Percentiles rank a stretch among this genome's conserved stretches.
These are phyloP conservation scores for Cynopterus brachyotis DNA, from an alignment of 2,113 vertebrate species.

Conservation along the genomic window DNA sequence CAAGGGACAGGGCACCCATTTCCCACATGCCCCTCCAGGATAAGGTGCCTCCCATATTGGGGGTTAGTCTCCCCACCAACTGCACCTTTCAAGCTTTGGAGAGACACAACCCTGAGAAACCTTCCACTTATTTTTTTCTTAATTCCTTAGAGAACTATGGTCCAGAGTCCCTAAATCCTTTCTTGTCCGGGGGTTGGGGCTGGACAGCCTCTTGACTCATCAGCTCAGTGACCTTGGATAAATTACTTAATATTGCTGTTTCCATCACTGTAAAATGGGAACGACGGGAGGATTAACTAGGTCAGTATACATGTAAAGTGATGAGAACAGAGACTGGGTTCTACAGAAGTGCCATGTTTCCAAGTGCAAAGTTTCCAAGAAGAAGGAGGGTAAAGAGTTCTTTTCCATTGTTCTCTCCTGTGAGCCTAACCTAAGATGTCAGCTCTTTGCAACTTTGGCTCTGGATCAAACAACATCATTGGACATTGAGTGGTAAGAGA, in stretches of 20 bases:
- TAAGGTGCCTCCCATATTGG: accelerated
- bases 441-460: not conserved
- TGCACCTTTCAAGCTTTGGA: not conserved
- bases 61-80: not conserved
- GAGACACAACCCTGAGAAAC: not conserved
- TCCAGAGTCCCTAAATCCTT: not conserved
- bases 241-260: not conserved
- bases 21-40: not conserved
- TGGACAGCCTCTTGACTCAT: not conserved
- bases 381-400: not conserved
- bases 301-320: not conserved
- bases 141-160: not conserved
- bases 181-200: not conserved
- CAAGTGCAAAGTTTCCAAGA: not conserved
- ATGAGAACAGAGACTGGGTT: not conserved
- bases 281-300: not conserved
- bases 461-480: not conserved
- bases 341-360: not conserved
- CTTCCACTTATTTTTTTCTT: not conserved
- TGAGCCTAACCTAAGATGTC: not conserved
- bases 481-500: not conserved
- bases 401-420: not conserved
- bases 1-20: not conserved
- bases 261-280: not conserved
- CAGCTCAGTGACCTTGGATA: not conserved